phyloP scores from a whole-genome alignment of 2,113 vertebrate genomes.

The Sinosuthora webbiana region DNA sequence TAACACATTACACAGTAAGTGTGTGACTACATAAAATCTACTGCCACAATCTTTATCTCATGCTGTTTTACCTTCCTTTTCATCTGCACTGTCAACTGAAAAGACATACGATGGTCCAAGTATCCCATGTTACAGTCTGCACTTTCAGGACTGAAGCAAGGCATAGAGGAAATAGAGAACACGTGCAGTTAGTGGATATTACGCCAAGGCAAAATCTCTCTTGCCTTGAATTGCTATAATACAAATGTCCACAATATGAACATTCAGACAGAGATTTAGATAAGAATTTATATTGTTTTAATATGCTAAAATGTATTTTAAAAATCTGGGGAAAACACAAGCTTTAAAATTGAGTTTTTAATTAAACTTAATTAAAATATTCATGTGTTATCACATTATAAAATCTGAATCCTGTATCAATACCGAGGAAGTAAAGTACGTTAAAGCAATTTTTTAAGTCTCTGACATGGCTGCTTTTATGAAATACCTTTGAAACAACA shows the following conservation, averaged over 20 bases:
- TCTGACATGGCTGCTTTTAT: neutral
- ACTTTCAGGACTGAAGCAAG: neutral
- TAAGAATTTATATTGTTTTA: neutral
- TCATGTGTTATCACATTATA: neutral
- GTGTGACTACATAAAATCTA: neutral
- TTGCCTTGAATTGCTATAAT: neutral
- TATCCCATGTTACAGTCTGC: neutral
- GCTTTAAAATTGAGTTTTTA: neutral
- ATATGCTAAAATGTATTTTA: neutral
- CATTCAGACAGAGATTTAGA: neutral
- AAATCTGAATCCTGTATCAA: neutral
- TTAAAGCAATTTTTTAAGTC: neutral
- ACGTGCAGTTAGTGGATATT: neutral
- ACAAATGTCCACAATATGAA: neutral
- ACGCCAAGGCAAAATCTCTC: neutral
- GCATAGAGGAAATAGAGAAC: neutral
- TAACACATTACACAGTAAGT: neutral
- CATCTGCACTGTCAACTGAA: neutral
- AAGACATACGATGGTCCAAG: neutral
- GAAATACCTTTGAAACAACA: neutral
- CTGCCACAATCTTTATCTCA: neutral
- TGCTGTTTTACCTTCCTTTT: neutral
- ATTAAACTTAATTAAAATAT: neutral
- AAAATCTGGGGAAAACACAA: neutral
- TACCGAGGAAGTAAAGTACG: neutral